Base-by-base conservation (phyloP, 2,797 vertebrate species). In the Danio jaintianensis region DNA sequence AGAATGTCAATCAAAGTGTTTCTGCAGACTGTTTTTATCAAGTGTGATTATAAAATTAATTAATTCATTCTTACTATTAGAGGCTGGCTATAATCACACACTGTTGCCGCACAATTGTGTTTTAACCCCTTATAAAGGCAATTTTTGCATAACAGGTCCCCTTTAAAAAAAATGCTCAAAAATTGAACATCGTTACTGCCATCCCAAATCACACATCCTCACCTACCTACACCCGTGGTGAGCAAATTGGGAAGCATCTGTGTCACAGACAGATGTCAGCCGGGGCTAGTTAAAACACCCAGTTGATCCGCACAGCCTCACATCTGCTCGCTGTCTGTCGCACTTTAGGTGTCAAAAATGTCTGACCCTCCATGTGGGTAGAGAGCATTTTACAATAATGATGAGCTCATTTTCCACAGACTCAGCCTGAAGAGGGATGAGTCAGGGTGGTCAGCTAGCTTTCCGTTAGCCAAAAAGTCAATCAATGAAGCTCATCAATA, bases 371-470 rank as follows among this genome's bases (percentile, higher is more conserved):
- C 52, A 71, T 72, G 78, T 63, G 72, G 50, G 75, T 66, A 71
- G 59, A 78, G 81, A 42, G 69, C 29, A 29, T 29, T 81, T 66
- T 36, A 75, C 79, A 66, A 78, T 67, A 81, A 81, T 69, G 8
- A 45, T 84, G 81, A 87, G 78, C 77, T 85, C 58, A 84, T 83
- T 80, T 85, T 85, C 74, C 78, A 78, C 78, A 83, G 75, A 78
- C 79, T 63, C 20, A 83, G 73, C 29, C 58, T 77, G 63, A 52
- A 71, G 63, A 38, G 55, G 78, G 55, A 70, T 78, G 69, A 50
- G 69, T 58, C 5, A 52, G 16, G 22, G 22, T 20, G 29, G n/a
- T 62, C 38, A 18, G 43, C 38, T 29, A 71, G 69, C 7, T 56
- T n/a, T 71, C 38, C 6, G 6, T 42, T 42, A 71, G 18, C 38